Evolutionary conservation across 2,797 vertebrate species (phyloP), one percentile per base, ranked within the genome.

Genomic region (Esox lucius): DNA sequence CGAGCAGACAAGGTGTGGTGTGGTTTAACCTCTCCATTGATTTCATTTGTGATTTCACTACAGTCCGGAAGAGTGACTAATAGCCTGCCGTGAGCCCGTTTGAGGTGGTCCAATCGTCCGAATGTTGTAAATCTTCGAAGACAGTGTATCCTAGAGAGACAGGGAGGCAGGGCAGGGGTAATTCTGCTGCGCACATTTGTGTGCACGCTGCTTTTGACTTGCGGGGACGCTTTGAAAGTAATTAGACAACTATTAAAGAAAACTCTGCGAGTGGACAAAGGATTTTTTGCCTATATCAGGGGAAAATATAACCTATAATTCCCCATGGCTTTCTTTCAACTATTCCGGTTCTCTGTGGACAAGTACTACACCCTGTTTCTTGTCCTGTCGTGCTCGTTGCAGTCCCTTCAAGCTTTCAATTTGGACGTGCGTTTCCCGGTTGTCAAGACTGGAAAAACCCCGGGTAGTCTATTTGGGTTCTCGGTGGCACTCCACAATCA

Each of bases 401-500:
- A 42, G 4, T 49, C 31, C 11, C 26, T 53, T 28, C 26, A 24
- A 13, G 89, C 89, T 9, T 94, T 94, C 75, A 95, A 95, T 86
- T 84, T 95, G 89, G 94, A 95, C 84, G 89, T 89, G 46, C 81
- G 78, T 61, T 94, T 92, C 84, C 83, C 94, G 31, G 87, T 94
- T 28, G 83, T 94, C n/a, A 95, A 95, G 82, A 87, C 91, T 75
- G 93, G 93, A 5, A 26, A 65, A 61, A 91, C 86, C 59, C 74
- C 77, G 0, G 85, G 81, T 11, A 92, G 92, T 77, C 84, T 94
- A 72, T 95, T 95, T 68, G 95, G 95, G 19, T 91, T 94, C 81
- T 95, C 95, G 4, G 95, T 95, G 61, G 92, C 94, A 46, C 85
- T 95, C 74, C 95, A 95, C 78, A 88, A 86, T 65, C 94, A 95